Evolutionary conservation across 2,888 invertebrate species (phyloP).

Genomic region (Hylaea fasciaria): DNA sequence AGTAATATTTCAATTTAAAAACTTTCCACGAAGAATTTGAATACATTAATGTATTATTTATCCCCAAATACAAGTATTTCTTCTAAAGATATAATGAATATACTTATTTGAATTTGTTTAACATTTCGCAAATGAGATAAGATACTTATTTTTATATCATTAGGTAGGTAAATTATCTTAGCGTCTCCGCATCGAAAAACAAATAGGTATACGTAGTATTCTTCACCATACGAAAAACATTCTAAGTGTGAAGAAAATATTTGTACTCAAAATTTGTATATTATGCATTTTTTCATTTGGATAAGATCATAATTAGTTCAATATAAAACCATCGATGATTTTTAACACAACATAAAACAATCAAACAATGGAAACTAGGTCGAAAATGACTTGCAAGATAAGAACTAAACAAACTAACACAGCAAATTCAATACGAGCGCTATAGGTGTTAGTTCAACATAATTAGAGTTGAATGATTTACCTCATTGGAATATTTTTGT

Average conservation of each 20-base stretch:
- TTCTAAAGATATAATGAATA: background rate
- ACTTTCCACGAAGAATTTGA: background rate
- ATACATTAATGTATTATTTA: background rate
- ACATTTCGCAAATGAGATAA: conserved; percentile 29
- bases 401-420: background rate
- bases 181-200: background rate
- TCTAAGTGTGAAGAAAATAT: no score
- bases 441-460: no score
- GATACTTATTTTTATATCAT: conserved; percentile 17
- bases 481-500: conserved; percentile 42
- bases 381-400: background rate
- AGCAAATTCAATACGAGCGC: background rate
- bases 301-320: no score
- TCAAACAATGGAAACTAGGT: background rate
- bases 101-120: conserved; percentile 14
- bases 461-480: no score
- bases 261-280: no score
- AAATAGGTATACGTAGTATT: no score
- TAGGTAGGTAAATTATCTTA: conserved; percentile 9
- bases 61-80: background rate
- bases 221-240: no score
- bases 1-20: background rate
- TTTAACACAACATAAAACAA: background rate
- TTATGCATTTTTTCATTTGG: no score
- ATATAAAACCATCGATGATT: no score